Conservation (phyloP, 1,140 invertebrate genomes). For the Akabosia matsudoensis region DNA sequence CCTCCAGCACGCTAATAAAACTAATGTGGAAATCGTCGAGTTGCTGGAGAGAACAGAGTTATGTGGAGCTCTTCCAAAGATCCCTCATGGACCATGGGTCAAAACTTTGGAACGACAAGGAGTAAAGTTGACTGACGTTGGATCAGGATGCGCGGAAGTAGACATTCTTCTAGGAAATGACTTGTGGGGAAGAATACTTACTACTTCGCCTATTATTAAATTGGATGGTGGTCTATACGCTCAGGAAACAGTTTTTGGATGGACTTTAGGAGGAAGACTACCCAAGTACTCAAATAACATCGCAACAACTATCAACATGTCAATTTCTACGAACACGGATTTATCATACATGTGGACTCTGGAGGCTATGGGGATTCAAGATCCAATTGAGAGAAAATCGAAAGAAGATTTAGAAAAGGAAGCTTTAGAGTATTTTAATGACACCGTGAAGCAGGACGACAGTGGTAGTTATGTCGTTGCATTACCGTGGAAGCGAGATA, state of each 20-base stretch:
- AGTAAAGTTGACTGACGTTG: not conserved
- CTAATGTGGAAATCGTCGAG: not conserved
- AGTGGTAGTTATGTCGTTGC: not conserved
- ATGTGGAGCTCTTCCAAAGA: not conserved
- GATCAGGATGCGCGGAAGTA: not conserved
- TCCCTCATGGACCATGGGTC: not conserved
- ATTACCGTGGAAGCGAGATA: slow-evolving; percentile 1
- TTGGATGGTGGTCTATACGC: not conserved
- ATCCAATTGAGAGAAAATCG: slow-evolving; percentile 21
- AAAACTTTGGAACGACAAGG: not conserved
- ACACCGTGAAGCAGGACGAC: not conserved
- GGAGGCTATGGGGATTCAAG: slow-evolving; percentile 4
- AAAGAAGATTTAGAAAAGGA: slow-evolving; percentile 12
- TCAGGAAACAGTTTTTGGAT: slow-evolving; percentile 1
- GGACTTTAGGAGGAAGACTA: slow-evolving; percentile 42
- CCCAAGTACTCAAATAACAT: not conserved
- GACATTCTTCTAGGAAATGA: not conserved
- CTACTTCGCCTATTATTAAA: too few species aligned
- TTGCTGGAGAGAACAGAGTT: not conserved
- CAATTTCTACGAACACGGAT: not conserved
- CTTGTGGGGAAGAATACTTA: not conserved
- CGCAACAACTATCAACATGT: not conserved
- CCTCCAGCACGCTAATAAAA: not conserved
- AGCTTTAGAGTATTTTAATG: not conserved
- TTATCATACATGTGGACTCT: not conserved